Base-by-base conservation (phyloP, 2,888 invertebrate genomes). In the Drosophila nigricruria region DNA sequence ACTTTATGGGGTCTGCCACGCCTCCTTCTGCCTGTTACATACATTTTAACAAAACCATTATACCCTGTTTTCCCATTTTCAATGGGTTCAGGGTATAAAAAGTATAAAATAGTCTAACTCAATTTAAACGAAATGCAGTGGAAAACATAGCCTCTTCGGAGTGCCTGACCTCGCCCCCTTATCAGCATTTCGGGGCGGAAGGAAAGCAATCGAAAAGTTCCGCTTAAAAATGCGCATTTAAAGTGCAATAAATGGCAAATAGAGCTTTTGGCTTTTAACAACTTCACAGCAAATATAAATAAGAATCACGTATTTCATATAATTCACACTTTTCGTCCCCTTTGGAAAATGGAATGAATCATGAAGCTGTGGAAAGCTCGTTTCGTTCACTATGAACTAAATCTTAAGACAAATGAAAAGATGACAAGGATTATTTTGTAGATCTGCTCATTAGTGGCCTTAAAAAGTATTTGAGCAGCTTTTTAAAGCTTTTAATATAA, bases 71-170 rank as follows among this genome's bases (percentile, higher is more conserved):
- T n/a, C n/a, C n/a, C n/a, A n/a, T n/a, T n/a, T n/a, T n/a, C n/a
- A n/a, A n/a, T n/a, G n/a, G n/a, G n/a, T n/a, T n/a, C n/a, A n/a
- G n/a, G n/a, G n/a, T n/a, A n/a, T n/a, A n/a, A n/a, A n/a, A n/a
- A n/a, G n/a, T n/a, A 49, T 5, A 2, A 25, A 52, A 27, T 30
- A n/a, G 34, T 10, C 32, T 6, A 43, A 53, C 36, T 36, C 20
- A 36, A 25, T 64, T 27, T 1, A 10, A 40, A 9, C 32, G 18
- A 40, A 58, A 49, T 20, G 10, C 12, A 73, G 8, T 2, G 38
- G 18, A 43, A 43, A 23, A 43, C 23, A 6, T 12, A 14, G 16
- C n/a, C 36, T 36, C 23, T n/a, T 25, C 10, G 14, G 10, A 36
- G 38, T 25, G 38, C 38, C 6, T 38, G 36, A 53, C 36, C 38